Evolutionary conservation across 2,113 vertebrate genomes (phyloP), one percentile per base, ranked within the genome.

Genomic region (Cyanoderma ruficeps): DNA sequence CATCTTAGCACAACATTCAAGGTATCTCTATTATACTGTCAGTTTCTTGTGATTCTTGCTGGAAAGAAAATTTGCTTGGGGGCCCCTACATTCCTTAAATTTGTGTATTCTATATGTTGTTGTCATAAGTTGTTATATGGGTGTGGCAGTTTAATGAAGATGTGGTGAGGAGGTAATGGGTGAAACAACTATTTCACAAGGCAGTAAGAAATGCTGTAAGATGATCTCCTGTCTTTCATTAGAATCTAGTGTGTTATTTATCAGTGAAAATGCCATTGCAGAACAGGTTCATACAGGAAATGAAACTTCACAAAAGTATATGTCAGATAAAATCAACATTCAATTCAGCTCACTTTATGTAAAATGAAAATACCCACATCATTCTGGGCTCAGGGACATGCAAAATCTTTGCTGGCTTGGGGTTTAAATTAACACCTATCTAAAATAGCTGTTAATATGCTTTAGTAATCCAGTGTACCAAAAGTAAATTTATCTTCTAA

Each of bases 201-300:
- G 70, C 30, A 39, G 33, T 77, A 77, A 69, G 27, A 88, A 93
- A 83, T 44, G 39, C 39, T 90, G 65, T 70, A 79, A 70, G 68
- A 71, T 49, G 47, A 78, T 68, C 33, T 83, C 37, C 68, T 86
- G 92, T 83, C 71, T 83, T 92, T 93, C 60, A 30, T 86, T 88
- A 63, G 64, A 86, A 93, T 92, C 71, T 41, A 67, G 47, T 25
- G 19, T 69, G 47, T 56, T 77, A 74, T 90, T 85, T 96, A 68
- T 86, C 55, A 81, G 35, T 63, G 55, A 46, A 85, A 93, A 69
- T 44, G n/a, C 30, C 68, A 42, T 50, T 90, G 63, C 64, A 89
- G 64, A 95, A 78, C 93, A 93, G 88, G 88, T 93, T 94, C 10
- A 28, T 70, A 64, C 90, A 96, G 90, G 94, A 97, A 93, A 96